Base-by-base conservation (phyloP, 2,888 invertebrate genomes). In the Colletes collaris region DNA sequence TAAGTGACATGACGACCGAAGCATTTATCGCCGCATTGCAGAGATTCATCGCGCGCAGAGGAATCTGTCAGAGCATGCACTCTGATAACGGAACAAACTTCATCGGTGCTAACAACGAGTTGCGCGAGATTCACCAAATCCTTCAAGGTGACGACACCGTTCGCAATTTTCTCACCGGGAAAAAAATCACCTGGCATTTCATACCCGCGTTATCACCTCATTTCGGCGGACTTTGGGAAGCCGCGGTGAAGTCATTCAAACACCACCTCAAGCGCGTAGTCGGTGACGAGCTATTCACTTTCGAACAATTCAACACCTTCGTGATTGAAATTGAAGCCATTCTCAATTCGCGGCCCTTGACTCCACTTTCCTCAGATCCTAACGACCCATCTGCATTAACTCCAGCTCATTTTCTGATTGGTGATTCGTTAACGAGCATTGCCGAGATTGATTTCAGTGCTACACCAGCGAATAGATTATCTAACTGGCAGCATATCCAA, bases 381-480 rank as follows among this genome's bases (percentile, higher is more conserved):
- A 63, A 71, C 10, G 64, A 64, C 7, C 46, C 16, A 0, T 0
- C 11, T 8, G 19, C 63, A 0, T 13, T 64, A 0, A 64, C 58
- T 19, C 50, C 71, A 1, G 35, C 16, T n/a, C 58, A 71, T 37
- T 64, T 71, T 13, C 49, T 71, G n/a, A 62, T 70, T 37, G 62
- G 62, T 35, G 5, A 1, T n/a, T 11, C 53, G 16, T 19, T 62
- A 4, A 68, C 16, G 50, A 13, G 59, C 37, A 4, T 59, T 3
- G 13, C n/a, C 13, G 68, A 68, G n/a, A 4, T 16, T 11, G 37
- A 68, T 11, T 50, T 49, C 16, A 50, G 4, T 13, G 19, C 46
- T 5, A 46, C 40, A n/a, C 59, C 68, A 16, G 8, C 1, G 8
- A 49, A 59, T 27, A 8, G 16, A 0, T n/a, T 59, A 10, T 68